Base-by-base conservation (phyloP, 2,888 invertebrate species). In the Leucania comma region DNA sequence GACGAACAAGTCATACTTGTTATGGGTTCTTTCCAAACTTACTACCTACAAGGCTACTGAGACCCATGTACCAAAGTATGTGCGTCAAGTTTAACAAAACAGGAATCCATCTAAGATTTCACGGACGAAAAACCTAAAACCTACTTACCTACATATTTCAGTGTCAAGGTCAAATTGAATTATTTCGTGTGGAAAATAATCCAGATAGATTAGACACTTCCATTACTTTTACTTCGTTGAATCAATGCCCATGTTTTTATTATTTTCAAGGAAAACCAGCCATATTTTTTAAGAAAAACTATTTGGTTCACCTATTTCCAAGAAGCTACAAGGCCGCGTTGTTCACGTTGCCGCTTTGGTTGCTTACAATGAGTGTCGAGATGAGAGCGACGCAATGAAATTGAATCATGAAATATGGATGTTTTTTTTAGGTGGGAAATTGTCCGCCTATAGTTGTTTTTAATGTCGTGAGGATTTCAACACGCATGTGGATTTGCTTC, bases 21-120 rank as follows among this genome's bases (percentile, higher is more conserved):
- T 72, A 73, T 67, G 74, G 57, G 14, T 68, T 74, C 46, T 17
- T 62, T 38, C 22, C 14, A 74, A 68, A 58, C 29, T 68, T n/a
- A 67, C 20, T 38, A 56, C 50, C n/a, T 32, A 53, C 24, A 32
- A n/a, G 32, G 17, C 42, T 57, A 51, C 35, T n/a, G 35, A 61
- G 22, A 3, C n/a, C 5, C 10, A 48, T 14, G 4, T 3, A n/a
- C n/a, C n/a, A n/a, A n/a, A 26, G 32, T 24, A 54, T 38, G 9
- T 9, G 48, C 20, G 66, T 20, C 26, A 58, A 59, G 51, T 71
- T 53, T 61, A 60, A 42, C 14, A 12, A 38, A 71, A 71, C 48
- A 53, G 20, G 64, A 75, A 75, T 60, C 50, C 70, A 4, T 64
- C 42, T 64, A 75, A 75, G 22, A 26, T 63, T 64, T 17, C 3